These are phyloP conservation scores for Villa cingulata DNA, from an alignment of 2,888 invertebrate species.

Conservation along the genomic window DNA sequence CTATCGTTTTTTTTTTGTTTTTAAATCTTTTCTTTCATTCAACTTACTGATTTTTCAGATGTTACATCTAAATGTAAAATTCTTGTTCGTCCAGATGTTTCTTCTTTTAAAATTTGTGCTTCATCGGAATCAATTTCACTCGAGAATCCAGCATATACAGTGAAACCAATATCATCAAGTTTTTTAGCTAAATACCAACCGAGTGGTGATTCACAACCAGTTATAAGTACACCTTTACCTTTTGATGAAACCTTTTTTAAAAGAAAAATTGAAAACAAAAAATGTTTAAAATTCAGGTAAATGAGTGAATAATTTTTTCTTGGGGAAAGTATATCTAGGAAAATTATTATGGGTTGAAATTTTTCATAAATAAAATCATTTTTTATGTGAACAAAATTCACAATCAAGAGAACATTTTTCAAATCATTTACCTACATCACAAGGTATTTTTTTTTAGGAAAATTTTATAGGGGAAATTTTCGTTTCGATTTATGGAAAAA, in stretches of 20 bases:
- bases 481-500: too few species aligned
- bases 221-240: constrained; percentile 71
- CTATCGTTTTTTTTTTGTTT: too few species aligned
- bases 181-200: constrained; percentile 52
- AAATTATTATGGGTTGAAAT: too few species aligned
- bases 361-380: too few species aligned
- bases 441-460: too few species aligned
- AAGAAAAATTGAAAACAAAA: constrained; percentile 11
- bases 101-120: constrained; percentile 61
- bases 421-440: too few species aligned
- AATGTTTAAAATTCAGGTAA: too few species aligned
- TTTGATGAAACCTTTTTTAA: constrained; percentile 56
- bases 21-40: not conserved
- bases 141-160: constrained; percentile 72
- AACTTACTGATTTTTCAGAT: constrained; percentile 52
- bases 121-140: constrained; percentile 52
- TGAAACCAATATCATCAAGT: constrained; percentile 71
- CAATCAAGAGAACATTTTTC: too few species aligned
- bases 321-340: too few species aligned
- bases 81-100: constrained; percentile 59
- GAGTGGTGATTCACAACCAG: constrained; percentile 56
- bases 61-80: constrained; percentile 68
- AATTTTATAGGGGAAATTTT: too few species aligned
- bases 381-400: too few species aligned
- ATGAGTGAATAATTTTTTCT: too few species aligned